phyloP scores from a whole-genome alignment of 2,888 invertebrate species.

The Caenorhabditis virilis region DNA sequence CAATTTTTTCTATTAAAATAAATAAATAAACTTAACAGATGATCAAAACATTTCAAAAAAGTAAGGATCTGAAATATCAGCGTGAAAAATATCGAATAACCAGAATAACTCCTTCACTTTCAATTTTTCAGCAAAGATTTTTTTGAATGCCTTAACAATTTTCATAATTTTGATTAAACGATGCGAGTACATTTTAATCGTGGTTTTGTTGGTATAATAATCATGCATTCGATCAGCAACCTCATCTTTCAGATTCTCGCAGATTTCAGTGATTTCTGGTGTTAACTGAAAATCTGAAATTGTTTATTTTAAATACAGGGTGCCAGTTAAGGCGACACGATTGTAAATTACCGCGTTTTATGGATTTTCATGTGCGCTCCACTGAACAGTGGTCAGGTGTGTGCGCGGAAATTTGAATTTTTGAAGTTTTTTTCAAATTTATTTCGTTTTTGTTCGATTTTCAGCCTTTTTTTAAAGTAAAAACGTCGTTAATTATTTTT shows the following conservation, averaged over 20 bases:
- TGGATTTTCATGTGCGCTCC: too few species aligned
- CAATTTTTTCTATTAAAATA: too few species aligned
- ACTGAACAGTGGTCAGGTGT: too few species aligned
- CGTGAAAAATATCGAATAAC: conserved; percentile 29
- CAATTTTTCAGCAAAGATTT: conserved; percentile 21
- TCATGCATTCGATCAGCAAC: conserved; percentile 27
- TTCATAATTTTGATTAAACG: conserved; percentile 25
- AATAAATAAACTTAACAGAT: background rate
- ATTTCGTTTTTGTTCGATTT: too few species aligned
- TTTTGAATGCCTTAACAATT: conserved; percentile 10
- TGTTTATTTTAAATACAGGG: too few species aligned
- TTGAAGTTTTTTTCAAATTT: too few species aligned
- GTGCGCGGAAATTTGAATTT: too few species aligned
- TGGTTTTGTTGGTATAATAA: conserved; percentile 25
- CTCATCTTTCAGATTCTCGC: conserved; percentile 18
- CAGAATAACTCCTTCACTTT: conserved; percentile 35
- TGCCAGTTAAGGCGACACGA: too few species aligned
- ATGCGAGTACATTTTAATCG: conserved; percentile 27
- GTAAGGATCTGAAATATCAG: conserved; percentile 29
- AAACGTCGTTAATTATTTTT: too few species aligned
- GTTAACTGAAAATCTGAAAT: conserved; percentile 16
- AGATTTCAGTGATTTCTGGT: conserved; percentile 9
- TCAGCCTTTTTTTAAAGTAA: too few species aligned
- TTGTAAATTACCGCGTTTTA: too few species aligned
- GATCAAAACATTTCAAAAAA: conserved; percentile 31